Base-by-base conservation (phyloP, 2,797 vertebrate species). In the Periparus ater region DNA sequence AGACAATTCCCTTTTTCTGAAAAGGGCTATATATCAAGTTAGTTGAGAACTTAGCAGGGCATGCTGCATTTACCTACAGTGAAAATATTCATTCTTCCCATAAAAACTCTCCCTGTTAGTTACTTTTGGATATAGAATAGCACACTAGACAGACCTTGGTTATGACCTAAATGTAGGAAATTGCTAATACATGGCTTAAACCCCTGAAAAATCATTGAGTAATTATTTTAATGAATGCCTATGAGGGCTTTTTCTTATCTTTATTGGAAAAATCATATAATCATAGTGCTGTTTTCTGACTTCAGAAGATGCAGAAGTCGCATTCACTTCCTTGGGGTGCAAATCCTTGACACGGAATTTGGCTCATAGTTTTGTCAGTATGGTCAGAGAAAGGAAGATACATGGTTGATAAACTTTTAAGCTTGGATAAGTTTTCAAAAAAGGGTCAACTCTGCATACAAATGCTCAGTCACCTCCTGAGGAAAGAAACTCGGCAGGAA, bases 21-120 rank as follows among this genome's bases (percentile, higher is more conserved):
- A 50, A 80, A 91, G 38, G 38, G 32, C 42, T 88, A 63, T 94
- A 82, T 85, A 93, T 95, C 92, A 95, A 76, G 63, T 54, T 66
- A 84, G 21, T 36, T 87, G 53, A 90, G 85, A 88, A 57, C 63
- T 84, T 91, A 89, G 34, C 53, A 74, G 38, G 57, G 50, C 61
- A 71, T 11, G 45, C 50, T 84, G 21, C 4, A 3, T 71, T 88
- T 93, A 34, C 71, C 88, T 94, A 54, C 53, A 63, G 70, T 10
- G 3, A 51, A 66, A 60, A 8, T 13, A 62, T 71, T 91, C 76
- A 36, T 54, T 70, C 26, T 86, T 90, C 50, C 53, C 53, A 76
- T 27, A 38, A 47, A 86, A 93, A 53, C 40, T 66, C 23, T 73
- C 73, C 16, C 12, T 93, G 32, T 91, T 88, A 92, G 75, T 85